Evolutionary conservation across 2,888 invertebrate species (phyloP), one percentile per base, ranked within the genome.

Genomic region (Mellilla xanthometata): DNA sequence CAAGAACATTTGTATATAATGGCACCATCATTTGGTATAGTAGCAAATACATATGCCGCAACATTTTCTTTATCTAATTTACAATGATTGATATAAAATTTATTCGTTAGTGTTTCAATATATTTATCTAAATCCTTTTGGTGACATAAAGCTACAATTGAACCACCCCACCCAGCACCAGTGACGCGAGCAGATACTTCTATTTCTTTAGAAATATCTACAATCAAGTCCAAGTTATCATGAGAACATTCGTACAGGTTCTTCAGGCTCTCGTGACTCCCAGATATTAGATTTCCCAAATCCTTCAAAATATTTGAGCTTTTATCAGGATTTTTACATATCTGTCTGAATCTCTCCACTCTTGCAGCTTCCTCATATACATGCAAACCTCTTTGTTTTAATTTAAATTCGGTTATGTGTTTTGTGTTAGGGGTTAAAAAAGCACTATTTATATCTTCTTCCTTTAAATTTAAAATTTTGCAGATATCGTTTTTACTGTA

Each of bases 131-230:
- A 93, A 51, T 92, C 91, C 33, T 93, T 91, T 43, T 91, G 91
- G 0, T 92, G 91, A 40, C 96, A 93, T 55, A 98, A 84, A 10
- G 97, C 97, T 7, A 99, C 97, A 40, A 95, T 93, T 80, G 99
- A 99, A 3, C 99, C 99, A 24, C 99, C 99, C 99, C 99, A 99
- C 90, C 98, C 98, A 19, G 99, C 99, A 23, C 99, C 99, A 1
- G 99, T 99, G 26, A 99, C 89, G 36, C 99, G 93, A n/a, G 96
- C 95, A 28, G 97, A 95, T n/a, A 95, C 85, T 12, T 92, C 91
- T 48, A 92, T 88, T 35, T 93, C 92, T 49, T 91, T 89, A 5
- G 95, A 95, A 67, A 95, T 80, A 19, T 93, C 90, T 11, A 98
- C 96, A 12, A 99, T 91, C 43, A 90, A 86, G 77, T 99, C 98